phyloP scores from a whole-genome alignment of 2,797 vertebrate species.

The Sparidentex hasta region DNA sequence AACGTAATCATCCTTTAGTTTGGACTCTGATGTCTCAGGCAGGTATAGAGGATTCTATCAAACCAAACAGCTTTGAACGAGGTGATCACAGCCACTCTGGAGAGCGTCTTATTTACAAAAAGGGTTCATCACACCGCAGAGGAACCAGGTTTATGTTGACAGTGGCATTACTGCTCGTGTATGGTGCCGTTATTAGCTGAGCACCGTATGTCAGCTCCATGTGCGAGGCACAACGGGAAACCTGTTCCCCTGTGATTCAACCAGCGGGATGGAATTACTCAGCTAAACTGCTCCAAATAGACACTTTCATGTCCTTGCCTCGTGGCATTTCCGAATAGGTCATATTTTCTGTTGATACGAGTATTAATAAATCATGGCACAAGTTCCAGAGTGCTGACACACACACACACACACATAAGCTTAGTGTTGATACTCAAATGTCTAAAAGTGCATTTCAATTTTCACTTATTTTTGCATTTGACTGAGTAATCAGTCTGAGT shows the following conservation, averaged over 20 bases:
- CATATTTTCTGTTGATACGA: slow-evolving; percentile 45
- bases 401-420: slow-evolving; percentile 38
- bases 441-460: slow-evolving; percentile 33
- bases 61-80: slow-evolving; percentile 28
- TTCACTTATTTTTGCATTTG: slow-evolving; percentile 4
- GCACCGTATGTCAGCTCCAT: slow-evolving; percentile 36
- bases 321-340: slow-evolving; percentile 33
- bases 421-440: slow-evolving; percentile 18
- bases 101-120: slow-evolving; percentile 47
- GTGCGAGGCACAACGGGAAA: slow-evolving; percentile 54
- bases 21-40: slow-evolving; percentile 12
- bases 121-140: slow-evolving; percentile 42
- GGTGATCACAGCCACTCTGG: slow-evolving; percentile 27
- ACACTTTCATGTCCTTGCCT: slow-evolving; percentile 60
- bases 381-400: slow-evolving; percentile 39
- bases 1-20: slow-evolving; percentile 34
- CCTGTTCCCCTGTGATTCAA: slow-evolving; percentile 62
- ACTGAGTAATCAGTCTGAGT: slow-evolving; percentile 30
- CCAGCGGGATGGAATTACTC: slow-evolving; percentile 65
- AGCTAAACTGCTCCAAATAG: slow-evolving; percentile 65
- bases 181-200: slow-evolving; percentile 23
- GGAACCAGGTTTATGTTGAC: slow-evolving; percentile 48
- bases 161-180: slow-evolving; percentile 18
- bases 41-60: slow-evolving; percentile 33
- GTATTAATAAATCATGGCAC: slow-evolving; percentile 61